Evolutionary conservation across 64 coral and sea anemone genomes (phyloP).

Genomic region (Montipora capricornis): DNA sequence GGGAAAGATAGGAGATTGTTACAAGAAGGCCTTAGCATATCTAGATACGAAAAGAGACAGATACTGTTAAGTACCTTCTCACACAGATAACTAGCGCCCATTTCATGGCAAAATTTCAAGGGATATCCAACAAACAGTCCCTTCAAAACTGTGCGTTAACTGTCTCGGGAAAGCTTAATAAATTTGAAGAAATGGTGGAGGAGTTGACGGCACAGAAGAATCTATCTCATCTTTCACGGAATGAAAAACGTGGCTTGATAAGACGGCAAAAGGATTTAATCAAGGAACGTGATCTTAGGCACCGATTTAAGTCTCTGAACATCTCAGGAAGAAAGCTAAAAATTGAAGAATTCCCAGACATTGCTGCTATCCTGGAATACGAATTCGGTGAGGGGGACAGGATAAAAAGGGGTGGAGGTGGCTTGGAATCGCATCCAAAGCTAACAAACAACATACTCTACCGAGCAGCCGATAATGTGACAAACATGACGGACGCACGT

Average conservation of each 20-base stretch:
- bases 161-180: background rate
- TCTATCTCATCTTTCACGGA: background rate
- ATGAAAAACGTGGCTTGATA: background rate
- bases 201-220: background rate
- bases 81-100: slow-evolving; percentile 45
- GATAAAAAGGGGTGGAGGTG: slow-evolving; percentile 6
- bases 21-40: slow-evolving; percentile 10
- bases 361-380: slow-evolving; percentile 37
- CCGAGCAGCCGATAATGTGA: slow-evolving; percentile 40
- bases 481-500: slow-evolving; percentile 29
- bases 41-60: slow-evolving; percentile 68
- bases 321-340: background rate
- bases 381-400: slow-evolving; percentile 39
- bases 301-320: background rate
- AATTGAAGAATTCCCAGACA: slow-evolving; percentile 1
- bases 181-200: background rate
- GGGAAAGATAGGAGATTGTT: slow-evolving; percentile 12
- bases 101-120: background rate
- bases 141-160: background rate
- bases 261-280: background rate
- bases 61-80: slow-evolving; percentile 42
- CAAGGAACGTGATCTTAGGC: background rate
- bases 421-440: slow-evolving; percentile 20
- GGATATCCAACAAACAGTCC: background rate
- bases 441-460: slow-evolving; percentile 2